phyloP scores from a whole-genome alignment of 2,797 vertebrate species.

The Astyanax mexicanus region DNA sequence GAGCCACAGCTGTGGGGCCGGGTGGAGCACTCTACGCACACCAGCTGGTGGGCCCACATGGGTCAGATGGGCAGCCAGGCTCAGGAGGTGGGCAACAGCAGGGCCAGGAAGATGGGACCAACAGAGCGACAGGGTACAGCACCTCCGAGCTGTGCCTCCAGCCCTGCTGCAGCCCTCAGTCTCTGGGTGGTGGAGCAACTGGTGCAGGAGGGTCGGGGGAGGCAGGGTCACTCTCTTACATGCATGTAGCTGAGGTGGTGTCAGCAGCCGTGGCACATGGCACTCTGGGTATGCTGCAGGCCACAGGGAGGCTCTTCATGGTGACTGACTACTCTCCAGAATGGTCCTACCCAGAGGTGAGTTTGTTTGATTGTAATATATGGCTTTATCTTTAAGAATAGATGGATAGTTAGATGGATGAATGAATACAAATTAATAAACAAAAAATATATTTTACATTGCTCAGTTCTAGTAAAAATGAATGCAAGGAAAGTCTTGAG shows the following conservation, averaged over 20 bases:
- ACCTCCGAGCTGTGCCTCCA: slow-evolving; percentile 94
- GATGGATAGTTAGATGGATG: too few species aligned
- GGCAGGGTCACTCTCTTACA: slow-evolving; percentile 90
- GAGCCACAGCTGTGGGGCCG: slow-evolving; percentile 82
- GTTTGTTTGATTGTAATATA: slow-evolving; percentile 47
- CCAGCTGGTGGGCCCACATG: slow-evolving; percentile 86
- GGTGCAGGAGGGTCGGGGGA: slow-evolving; percentile 84
- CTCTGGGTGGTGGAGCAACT: slow-evolving; percentile 74
- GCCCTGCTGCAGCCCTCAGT: slow-evolving; percentile 95
- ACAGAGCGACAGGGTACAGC: slow-evolving; percentile 84
- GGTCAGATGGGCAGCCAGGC: slow-evolving; percentile 71
- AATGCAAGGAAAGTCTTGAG: too few species aligned
- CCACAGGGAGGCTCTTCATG: slow-evolving; percentile 95
- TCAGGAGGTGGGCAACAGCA: slow-evolving; percentile 82
- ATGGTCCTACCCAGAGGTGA: slow-evolving; percentile 99
- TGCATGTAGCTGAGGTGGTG: slow-evolving; percentile 97
- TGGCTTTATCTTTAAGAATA: neutral
- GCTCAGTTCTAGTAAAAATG: too few species aligned
- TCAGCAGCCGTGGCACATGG: slow-evolving; percentile 92
- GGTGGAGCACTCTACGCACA: slow-evolving; percentile 90
- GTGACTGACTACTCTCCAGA: slow-evolving; percentile 99
- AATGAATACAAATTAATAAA: too few species aligned
- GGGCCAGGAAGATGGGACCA: slow-evolving; percentile 89
- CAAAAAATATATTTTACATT: too few species aligned
- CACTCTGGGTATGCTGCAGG: slow-evolving; percentile 94